Evolutionary conservation across 2,113 vertebrate genomes (phyloP).

Genomic region (Alexandromys fortis): DNA sequence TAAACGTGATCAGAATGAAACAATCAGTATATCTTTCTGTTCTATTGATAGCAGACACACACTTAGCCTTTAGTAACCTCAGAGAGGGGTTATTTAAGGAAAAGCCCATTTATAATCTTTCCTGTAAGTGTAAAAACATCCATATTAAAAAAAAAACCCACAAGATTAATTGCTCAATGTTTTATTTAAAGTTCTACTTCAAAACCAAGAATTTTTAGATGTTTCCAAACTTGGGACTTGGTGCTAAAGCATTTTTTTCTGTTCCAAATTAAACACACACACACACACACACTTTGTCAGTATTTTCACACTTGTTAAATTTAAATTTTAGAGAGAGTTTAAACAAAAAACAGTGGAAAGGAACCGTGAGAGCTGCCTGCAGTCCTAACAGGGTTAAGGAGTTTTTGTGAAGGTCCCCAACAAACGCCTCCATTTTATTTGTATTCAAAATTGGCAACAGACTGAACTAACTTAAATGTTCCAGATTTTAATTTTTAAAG

Average conservation of each 20-base stretch:
- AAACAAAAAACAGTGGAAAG: conserved; percentile 42
- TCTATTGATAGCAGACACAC: conserved; percentile 6
- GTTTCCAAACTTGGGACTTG: conserved; percentile 50
- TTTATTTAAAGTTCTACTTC: conserved; percentile 61
- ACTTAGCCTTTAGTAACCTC: not conserved
- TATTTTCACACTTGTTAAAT: conserved; percentile 66
- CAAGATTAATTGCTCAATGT: conserved; percentile 36
- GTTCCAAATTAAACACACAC: conserved; percentile 61
- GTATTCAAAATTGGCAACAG: not conserved
- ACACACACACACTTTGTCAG: not conserved
- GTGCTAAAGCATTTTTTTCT: conserved; percentile 60
- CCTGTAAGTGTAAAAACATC: not conserved
- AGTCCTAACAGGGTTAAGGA: conserved; percentile 11
- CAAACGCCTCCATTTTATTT: not conserved
- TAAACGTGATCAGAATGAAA: not conserved
- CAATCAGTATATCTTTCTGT: not conserved
- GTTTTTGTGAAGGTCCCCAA: not conserved
- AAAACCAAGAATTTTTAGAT: conserved; percentile 37
- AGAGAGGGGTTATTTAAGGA: not conserved
- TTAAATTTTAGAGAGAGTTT: conserved; percentile 63
- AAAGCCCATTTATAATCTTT: not conserved
- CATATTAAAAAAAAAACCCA: not conserved
- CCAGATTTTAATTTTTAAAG: not conserved
- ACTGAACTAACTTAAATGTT: not conserved
- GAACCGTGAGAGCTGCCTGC: conserved; percentile 34